Base-by-base conservation (phyloP, 1,140 invertebrate species). In the Trachymyrmex cornetzi region DNA sequence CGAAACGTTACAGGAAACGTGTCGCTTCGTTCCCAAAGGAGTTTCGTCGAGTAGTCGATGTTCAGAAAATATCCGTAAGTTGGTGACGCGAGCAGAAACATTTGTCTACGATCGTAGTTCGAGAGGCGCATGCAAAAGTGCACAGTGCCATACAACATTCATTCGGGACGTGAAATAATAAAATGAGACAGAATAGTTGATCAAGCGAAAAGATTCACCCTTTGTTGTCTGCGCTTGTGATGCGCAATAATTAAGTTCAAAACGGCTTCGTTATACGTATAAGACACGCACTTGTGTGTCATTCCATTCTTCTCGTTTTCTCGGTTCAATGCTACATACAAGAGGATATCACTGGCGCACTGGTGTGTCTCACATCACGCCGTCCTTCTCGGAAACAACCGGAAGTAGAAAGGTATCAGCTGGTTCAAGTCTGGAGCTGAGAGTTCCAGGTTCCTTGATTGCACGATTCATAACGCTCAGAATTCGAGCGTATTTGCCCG, bases 401-500 rank as follows among this genome's bases (percentile, higher is more conserved):
- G 88, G 88, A 89, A 90, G 69, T 84, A 64, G 61, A 7, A 71
- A 80, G 86, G 88, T 84, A 90, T 89, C 89, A 90, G 89, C 88
- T 90, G 89, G 77, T 63, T 85, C 50, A 85, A 85, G 77, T 89
- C 85, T 71, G 57, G 30, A 81, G 82, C 67, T 75, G 64, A 86
- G 90, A 84, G 82, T 34, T 89, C 85, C 74, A 77, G 75, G 77
- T 77, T 44, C 9, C 87, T 90, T 93, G 92, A 93, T 93, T 93
- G 92, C 92, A 82, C 92, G 91, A 93, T 93, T 93, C 93, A 93
- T 91, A 88, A 90, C 82, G 44, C 66, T 72, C 27, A 55, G 80
- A 71, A 87, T 80, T 71, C 59, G 38, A 14, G 24, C 27, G 64
- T 67, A 50, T 75, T 74, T 59, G 6, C 38, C 16, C 55, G 30